These are phyloP conservation scores for Drosophila rhopaloa DNA, from an alignment of 1,140 invertebrate species.

Conservation along the genomic window DNA sequence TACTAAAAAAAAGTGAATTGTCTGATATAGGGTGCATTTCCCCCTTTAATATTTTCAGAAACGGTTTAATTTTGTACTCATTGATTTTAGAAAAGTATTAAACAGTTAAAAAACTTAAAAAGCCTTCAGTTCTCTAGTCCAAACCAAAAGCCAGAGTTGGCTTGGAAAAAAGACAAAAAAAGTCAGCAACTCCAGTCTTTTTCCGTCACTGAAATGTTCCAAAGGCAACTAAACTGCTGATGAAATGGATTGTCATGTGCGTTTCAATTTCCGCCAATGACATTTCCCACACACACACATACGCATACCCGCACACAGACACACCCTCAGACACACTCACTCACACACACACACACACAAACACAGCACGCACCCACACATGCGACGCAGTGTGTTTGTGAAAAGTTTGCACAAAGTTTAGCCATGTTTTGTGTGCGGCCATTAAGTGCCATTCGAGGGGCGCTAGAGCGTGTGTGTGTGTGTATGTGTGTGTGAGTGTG, in stretches of 20 bases:
- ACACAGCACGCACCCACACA: not conserved
- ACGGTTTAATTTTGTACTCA: too few relatives aligned
- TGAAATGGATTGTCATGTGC: conserved; percentile 84
- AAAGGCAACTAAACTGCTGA: conserved; percentile 83
- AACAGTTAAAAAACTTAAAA: too few relatives aligned
- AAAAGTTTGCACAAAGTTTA: conserved; percentile 77
- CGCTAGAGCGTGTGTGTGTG: conserved; percentile 43
- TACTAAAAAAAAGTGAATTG: too few relatives aligned
- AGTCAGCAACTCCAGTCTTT: not conserved
- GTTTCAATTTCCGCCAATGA: conserved; percentile 84
- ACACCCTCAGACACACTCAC: conserved; percentile 10
- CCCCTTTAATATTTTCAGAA: too few relatives aligned
- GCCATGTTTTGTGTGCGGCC: conserved; percentile 57
- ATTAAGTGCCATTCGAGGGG: conserved; percentile 69
- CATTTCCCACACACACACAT: conserved; percentile 50
- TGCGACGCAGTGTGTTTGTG: conserved; percentile 38
- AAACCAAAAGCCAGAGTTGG: not conserved
- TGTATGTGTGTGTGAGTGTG: conserved; percentile 1
- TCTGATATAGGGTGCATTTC: too few relatives aligned
- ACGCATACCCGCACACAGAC: not conserved
- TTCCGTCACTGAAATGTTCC: conserved; percentile 53
- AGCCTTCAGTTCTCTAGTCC: not conserved
- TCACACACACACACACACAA: not conserved
- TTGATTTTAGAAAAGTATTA: too few relatives aligned
- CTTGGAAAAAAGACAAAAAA: not conserved